phyloP scores from a whole-genome alignment of 2,888 invertebrate genomes.

The Creontiades dilutus region DNA sequence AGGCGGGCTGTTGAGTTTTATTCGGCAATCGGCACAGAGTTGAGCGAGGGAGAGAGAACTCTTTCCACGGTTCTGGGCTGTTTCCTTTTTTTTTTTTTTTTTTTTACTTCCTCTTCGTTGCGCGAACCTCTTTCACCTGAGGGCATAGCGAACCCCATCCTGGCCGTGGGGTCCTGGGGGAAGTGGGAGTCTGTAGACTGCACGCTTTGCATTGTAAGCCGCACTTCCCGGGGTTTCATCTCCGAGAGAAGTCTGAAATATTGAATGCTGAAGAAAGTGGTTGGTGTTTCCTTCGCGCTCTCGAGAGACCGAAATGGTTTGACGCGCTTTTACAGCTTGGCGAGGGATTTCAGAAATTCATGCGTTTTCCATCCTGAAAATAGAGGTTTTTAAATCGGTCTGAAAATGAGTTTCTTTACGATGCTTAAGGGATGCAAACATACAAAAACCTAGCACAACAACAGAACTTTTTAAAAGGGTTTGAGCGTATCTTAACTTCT shows the following conservation, averaged over 20 bases:
- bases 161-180: conserved; percentile 5
- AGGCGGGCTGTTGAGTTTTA: conserved; percentile 68
- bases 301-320: neutral
- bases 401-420: too few species aligned
- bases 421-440: too few species aligned
- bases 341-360: neutral
- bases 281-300: neutral
- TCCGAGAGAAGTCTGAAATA: conserved; percentile 49
- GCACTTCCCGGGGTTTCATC: conserved; percentile 42
- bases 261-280: conserved; percentile 56
- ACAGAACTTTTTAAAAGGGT: too few species aligned
- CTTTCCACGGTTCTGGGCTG: neutral
- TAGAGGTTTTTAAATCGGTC: neutral
- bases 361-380: neutral
- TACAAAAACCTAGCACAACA: too few species aligned
- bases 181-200: conserved; percentile 6
- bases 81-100: conserved; percentile 34
- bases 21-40: conserved; percentile 67
- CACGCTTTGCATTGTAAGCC: conserved; percentile 68
- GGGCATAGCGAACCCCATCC: conserved; percentile 54
- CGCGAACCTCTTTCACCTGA: conserved; percentile 41
- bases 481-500: too few species aligned
- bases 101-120: neutral
- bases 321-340: neutral
- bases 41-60: conserved; percentile 47